Conservation (phyloP, 2,888 invertebrate species). For the Ptilodon capucinus region DNA sequence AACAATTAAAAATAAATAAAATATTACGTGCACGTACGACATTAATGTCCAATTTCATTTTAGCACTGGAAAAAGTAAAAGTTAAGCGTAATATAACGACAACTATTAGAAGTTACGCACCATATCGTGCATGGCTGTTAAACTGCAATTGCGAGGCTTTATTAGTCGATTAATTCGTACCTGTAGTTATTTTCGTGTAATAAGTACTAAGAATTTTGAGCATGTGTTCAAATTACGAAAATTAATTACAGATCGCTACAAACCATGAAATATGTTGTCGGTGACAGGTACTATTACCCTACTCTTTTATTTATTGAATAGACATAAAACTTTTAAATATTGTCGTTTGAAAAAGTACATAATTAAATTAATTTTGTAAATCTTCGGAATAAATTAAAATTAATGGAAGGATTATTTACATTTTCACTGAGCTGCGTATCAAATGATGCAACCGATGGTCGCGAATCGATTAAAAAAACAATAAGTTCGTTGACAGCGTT, state of each 20-base stretch:
- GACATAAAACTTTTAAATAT: no score
- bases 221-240: neutral
- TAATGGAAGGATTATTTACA: no score
- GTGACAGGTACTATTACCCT: neutral
- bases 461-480: conserved; percentile 19
- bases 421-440: conserved; percentile 5
- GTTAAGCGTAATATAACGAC: conserved; percentile 41
- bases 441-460: conserved; percentile 8
- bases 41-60: conserved; percentile 18
- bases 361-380: no score
- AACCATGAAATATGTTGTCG: neutral
- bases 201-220: neutral
- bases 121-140: conserved; percentile 9
- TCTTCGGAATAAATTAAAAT: no score
- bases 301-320: neutral
- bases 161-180: conserved; percentile 4
- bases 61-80: conserved; percentile 45
- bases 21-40: conserved; percentile 23
- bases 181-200: conserved; percentile 1
- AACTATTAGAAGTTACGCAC: conserved; percentile 30
- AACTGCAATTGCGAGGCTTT: conserved; percentile 6
- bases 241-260: neutral
- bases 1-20: conserved; percentile 9
- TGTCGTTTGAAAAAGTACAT: no score
- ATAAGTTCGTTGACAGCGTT: neutral